These are phyloP conservation scores for Panurus biarmicus DNA, from an alignment of 2,113 vertebrate genomes.

Conservation along the genomic window DNA sequence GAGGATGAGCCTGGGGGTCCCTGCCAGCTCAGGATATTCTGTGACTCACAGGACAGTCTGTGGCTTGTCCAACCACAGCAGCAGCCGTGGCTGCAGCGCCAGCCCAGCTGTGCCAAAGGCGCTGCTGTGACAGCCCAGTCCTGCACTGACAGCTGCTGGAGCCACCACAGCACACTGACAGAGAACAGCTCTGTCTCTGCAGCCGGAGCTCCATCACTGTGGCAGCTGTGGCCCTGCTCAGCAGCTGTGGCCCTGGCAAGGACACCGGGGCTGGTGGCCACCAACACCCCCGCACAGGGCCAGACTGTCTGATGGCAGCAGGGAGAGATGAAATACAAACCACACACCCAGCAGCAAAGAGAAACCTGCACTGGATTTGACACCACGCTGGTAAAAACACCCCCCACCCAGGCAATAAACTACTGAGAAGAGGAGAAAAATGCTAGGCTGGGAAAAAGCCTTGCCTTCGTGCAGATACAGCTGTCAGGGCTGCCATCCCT, in stretches of 20 bases:
- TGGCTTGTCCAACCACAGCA: accelerated
- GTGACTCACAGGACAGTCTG: not conserved
- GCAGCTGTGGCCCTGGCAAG: constrained; percentile 36
- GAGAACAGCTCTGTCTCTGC: not conserved
- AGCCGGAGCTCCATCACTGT: not conserved
- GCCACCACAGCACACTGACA: not conserved
- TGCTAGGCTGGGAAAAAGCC: not conserved
- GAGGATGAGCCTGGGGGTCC: not conserved
- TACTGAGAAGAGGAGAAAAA: not conserved
- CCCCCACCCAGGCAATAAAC: not conserved
- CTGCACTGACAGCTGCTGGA: not conserved
- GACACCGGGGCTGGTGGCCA: not conserved
- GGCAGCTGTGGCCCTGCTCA: not conserved
- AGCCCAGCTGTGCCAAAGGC: not conserved
- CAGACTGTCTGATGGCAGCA: not conserved
- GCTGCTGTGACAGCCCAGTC: not conserved
- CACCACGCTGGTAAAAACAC: not conserved
- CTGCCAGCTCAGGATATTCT: not conserved
- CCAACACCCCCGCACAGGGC: not conserved
- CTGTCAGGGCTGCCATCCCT: not conserved
- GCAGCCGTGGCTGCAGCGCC: not conserved
- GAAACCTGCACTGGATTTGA: not conserved
- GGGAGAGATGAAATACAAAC: not conserved
- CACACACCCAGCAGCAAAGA: not conserved
- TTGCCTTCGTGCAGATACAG: not conserved